Base-by-base conservation (phyloP, 2,797 vertebrate species). In the Squalus acanthias region DNA sequence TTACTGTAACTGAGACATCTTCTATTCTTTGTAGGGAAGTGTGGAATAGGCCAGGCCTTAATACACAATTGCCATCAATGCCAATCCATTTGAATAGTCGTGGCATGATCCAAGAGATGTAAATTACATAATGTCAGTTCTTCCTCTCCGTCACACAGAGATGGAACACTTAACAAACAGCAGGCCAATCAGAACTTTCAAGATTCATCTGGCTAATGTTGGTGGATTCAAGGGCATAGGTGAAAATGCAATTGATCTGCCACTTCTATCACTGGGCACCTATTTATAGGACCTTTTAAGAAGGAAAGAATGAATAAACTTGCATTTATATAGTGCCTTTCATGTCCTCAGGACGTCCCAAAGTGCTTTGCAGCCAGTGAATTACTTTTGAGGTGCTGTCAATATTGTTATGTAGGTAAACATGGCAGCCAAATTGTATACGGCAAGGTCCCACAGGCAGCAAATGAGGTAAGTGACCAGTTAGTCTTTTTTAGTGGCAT, bases 11-110 rank as follows among this genome's bases (percentile, higher is more conserved):
- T 95, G 93, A 95, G 93, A 95, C 69, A 70, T 95, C 29, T 85
- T 57, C 33, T 72, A 72, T 74, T 72, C 69, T 95, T 72, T 95
- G 93, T 74, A 72, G 93, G 93, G 46, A 72, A 95, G 69, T 46
- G 12, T 70, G 93, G 46, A 65, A 26, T 57, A 57, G 67, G 93
- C 93, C 50, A 72, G 93, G 67, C 93, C 69, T 72, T 53, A 95
- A 95, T 95, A 53, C 93, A 95, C 69, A 95, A 95, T 95, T 95
- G 93, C 39, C 67, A 95, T 95, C 67, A 95, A 70, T 95, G 93
- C 69, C 93, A 95, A 95, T 95, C 93, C 93, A 95, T 72, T 95
- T 72, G 69, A 95, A 95, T 72, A 72, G 69, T 95, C 53, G 69
- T 92, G 29, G 69, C 69, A 95, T 70, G 67, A 72, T 70, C 50